Evolutionary conservation across 1,140 invertebrate species (phyloP), one percentile per base, ranked within the genome.

Genomic region (Caenorhabditis remanei): DNA sequence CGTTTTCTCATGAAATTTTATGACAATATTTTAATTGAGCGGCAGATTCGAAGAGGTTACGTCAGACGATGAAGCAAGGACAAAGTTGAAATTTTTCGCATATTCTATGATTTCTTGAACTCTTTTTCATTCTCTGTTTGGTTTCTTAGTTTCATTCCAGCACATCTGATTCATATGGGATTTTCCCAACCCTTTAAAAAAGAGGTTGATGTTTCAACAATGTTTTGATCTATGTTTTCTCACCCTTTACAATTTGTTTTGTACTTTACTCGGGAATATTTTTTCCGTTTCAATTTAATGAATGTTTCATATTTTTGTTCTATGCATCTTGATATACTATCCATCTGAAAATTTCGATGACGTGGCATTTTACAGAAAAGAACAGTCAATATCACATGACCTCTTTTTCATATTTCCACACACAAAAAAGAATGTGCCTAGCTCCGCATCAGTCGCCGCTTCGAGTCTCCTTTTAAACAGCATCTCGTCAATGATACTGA

Each of bases 381-480:
- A 19, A 24, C 65, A 43, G 16, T 43, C 2, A 71, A 4, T 24
- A 46, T 71, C 65, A 71, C 65, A 71, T 71, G 65, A 71, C 65
- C 65, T 43, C 65, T 13, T 32, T 63, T 21, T 71, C 41, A 5
- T 5, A 16, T 63, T 32, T 40, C 21, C 65, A 71, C 41, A 24
- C 9, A 21, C 14, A 46, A 24, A 46, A 41, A 11, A 71, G 40
- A 71, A 46, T 71, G 65, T 71, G 65, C 65, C 40, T 71, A 71
- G 65, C 65, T 71, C 65, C 41, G 65, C 16, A 46, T 1, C 32
- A 14, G 16, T 11, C 50, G 13, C 50, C 9, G 50, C 50, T 53
- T 65, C 40, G 65, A 41, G 65, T 71, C 65, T 71, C 65, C 65
- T 71, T 71, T 43, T 71, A 71, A 71, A 71, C 65, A 24, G 40